Percentiles rank a stretch among this genome's conserved stretches.
Evolutionary conservation across 2,888 invertebrate genomes (phyloP).

Genomic region (Vandiemenella viatica): DNA sequence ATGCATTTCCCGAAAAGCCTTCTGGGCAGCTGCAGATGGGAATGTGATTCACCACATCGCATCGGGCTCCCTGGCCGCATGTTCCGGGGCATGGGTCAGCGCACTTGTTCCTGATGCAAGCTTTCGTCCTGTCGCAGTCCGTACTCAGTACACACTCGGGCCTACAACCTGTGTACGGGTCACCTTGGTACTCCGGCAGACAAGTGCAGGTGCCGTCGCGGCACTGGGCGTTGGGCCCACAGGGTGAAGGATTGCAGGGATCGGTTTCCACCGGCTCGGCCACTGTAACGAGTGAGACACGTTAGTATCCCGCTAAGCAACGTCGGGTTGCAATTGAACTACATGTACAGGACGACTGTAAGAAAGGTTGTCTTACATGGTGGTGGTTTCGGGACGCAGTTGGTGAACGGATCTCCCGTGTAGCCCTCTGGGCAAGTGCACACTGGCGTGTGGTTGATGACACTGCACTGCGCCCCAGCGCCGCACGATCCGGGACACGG

Average conservation of each 20-base stretch:
- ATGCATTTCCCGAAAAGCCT: slow-evolving; percentile 55
- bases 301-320: too few species aligned
- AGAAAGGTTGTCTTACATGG: slow-evolving; percentile 4
- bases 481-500: slow-evolving; percentile 69
- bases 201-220: slow-evolving; percentile 38
- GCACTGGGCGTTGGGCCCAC: slow-evolving; percentile 47
- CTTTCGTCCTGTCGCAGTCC: slow-evolving; percentile 51
- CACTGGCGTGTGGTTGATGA: slow-evolving; percentile 60
- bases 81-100: slow-evolving; percentile 57
- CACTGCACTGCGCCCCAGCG: slow-evolving; percentile 52
- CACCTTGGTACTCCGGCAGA: slow-evolving; percentile 27
- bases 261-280: slow-evolving; percentile 29
- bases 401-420: slow-evolving; percentile 61
- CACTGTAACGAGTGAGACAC: slow-evolving; percentile 10
- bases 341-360: not conserved
- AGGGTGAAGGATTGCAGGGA: slow-evolving; percentile 57
- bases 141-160: slow-evolving; percentile 60
- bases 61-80: slow-evolving; percentile 59
- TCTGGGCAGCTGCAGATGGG: slow-evolving; percentile 61
- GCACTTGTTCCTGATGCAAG: slow-evolving; percentile 55
- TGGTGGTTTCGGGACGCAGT: slow-evolving; percentile 42
- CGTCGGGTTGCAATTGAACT: too few species aligned
- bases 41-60: slow-evolving; percentile 58
- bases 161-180: slow-evolving; percentile 29
- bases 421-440: slow-evolving; percentile 57